A percentile compares a stretch with the other conserved stretches of the same genome.
Evolutionary conservation across 2,797 vertebrate species (phyloP).

Genomic region (Neosilurus mollespiculum): DNA sequence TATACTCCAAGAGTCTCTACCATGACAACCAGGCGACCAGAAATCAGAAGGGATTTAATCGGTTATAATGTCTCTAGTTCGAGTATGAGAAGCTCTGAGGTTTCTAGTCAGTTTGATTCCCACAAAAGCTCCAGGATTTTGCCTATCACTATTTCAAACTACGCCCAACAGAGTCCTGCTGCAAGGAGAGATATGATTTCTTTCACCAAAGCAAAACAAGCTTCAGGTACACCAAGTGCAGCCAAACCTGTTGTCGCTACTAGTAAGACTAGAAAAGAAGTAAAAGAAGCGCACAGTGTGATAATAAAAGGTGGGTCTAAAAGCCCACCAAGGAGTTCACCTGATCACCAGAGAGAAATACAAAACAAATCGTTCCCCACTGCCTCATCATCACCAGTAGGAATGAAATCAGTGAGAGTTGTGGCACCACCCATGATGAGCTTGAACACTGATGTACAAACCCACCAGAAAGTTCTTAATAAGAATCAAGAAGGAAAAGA

Average conservation of each 20-base stretch:
- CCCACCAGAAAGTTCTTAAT: constrained; percentile 20
- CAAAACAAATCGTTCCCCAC: constrained; percentile 45
- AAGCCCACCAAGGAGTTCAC: constrained; percentile 36
- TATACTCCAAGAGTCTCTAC: constrained; percentile 71
- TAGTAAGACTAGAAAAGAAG: constrained; percentile 53
- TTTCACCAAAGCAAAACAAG: constrained; percentile 70
- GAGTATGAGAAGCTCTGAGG: constrained; percentile 65
- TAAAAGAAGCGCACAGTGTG: constrained; percentile 56
- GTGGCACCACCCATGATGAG: constrained; percentile 62
- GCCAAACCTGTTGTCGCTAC: constrained; percentile 46
- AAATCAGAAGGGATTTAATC: constrained; percentile 66
- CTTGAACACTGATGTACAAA: constrained; percentile 36
- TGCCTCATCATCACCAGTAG: constrained; percentile 54
- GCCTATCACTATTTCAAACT: constrained; percentile 67
- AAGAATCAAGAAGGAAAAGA: constrained; percentile 20
- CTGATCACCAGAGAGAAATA: constrained; percentile 18
- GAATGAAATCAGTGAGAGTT: constrained; percentile 60
- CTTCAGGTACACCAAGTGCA: constrained; percentile 50
- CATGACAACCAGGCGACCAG: constrained; percentile 67
- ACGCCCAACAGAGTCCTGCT: constrained; percentile 69
- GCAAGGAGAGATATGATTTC: constrained; percentile 78
- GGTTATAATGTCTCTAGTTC: constrained; percentile 64
- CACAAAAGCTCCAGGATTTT: constrained; percentile 69
- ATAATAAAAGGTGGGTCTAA: constrained; percentile 55
- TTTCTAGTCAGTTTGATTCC: constrained; percentile 61